Percentiles rank a stretch among this genome's conserved stretches.
These are phyloP conservation scores for Bombycilla garrulus DNA, from an alignment of 2,113 vertebrate genomes.

Conservation along the genomic window DNA sequence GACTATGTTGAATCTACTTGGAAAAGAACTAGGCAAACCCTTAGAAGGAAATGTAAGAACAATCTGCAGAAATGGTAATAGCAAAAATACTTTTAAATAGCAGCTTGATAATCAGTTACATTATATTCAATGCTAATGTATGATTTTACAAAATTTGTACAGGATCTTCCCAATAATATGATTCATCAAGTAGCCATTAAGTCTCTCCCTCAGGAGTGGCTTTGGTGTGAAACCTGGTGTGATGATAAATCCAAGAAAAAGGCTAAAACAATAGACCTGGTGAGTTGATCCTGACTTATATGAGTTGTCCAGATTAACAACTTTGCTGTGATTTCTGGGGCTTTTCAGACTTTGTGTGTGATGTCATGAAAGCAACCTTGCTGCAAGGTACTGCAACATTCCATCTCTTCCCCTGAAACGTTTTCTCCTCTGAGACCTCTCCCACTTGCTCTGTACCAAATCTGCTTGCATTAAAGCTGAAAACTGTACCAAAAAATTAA, in stretches of 20 bases:
- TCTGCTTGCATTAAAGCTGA: neutral
- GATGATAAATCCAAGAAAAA: conserved; percentile 88
- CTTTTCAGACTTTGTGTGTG: neutral
- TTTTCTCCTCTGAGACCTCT: neutral
- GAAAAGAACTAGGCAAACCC: neutral
- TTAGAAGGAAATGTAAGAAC: neutral
- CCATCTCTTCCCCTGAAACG: neutral
- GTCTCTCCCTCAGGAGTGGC: conserved; percentile 96
- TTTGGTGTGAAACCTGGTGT: conserved; percentile 99
- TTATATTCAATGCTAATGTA: neutral
- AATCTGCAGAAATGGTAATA: neutral
- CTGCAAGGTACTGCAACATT: neutral
- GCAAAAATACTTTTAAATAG: neutral
- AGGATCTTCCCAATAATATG: conserved; percentile 99
- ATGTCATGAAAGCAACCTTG: neutral
- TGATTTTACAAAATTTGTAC: neutral
- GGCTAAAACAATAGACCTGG: conserved; percentile 96
- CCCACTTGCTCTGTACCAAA: neutral
- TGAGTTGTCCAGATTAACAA: neutral
- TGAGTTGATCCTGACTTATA: conserved; percentile 45
- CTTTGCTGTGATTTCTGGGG: neutral
- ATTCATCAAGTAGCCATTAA: conserved; percentile 97
- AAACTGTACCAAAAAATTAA: neutral
- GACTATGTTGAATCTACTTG: neutral
- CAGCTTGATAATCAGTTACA: neutral